A percentile compares a stretch with the other conserved stretches of the same genome.
These are phyloP conservation scores for Caenorhabditis sp. DNA, from an alignment of 2,888 invertebrate genomes.

Conservation along the genomic window DNA sequence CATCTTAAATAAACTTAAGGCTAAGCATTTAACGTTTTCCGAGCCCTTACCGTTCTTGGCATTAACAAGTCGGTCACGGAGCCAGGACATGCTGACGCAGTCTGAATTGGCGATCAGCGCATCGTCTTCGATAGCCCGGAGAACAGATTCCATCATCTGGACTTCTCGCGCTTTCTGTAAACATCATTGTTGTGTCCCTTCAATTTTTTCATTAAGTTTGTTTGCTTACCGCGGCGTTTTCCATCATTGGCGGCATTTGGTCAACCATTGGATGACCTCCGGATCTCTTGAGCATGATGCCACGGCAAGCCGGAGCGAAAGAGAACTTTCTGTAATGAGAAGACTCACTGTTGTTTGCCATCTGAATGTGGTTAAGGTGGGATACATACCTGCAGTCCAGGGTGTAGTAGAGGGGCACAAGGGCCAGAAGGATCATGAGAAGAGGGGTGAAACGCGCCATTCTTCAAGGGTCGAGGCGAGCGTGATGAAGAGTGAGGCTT, in stretches of 20 bases:
- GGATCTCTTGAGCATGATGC: constrained; percentile 76
- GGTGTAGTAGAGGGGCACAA: constrained; percentile 60
- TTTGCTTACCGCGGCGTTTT: constrained; percentile 28
- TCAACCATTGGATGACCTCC: constrained; percentile 52
- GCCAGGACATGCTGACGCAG: constrained; percentile 57
- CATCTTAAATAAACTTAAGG: background rate
- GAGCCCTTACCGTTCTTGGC: constrained; percentile 44
- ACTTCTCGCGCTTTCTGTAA: constrained; percentile 50
- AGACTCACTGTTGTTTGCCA: no score
- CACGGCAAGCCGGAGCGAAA: constrained; percentile 78
- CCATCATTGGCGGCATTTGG: constrained; percentile 24
- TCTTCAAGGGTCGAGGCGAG: constrained; percentile 53
- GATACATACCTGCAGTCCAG: constrained; percentile 68
- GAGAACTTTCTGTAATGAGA: constrained; percentile 73
- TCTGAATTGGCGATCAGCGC: constrained; percentile 59
- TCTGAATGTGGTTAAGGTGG: no score
- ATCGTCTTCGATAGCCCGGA: constrained; percentile 53
- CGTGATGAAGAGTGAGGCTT: constrained; percentile 59
- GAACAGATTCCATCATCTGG: constrained; percentile 40
- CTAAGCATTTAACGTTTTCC: background rate
- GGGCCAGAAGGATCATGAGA: constrained; percentile 63
- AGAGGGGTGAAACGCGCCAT: constrained; percentile 62
- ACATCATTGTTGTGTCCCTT: background rate
- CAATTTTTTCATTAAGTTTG: background rate
- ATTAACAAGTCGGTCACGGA: constrained; percentile 46